Evolutionary conservation across 2,888 invertebrate genomes (phyloP).

Genomic region (Idaea dimidiata): DNA sequence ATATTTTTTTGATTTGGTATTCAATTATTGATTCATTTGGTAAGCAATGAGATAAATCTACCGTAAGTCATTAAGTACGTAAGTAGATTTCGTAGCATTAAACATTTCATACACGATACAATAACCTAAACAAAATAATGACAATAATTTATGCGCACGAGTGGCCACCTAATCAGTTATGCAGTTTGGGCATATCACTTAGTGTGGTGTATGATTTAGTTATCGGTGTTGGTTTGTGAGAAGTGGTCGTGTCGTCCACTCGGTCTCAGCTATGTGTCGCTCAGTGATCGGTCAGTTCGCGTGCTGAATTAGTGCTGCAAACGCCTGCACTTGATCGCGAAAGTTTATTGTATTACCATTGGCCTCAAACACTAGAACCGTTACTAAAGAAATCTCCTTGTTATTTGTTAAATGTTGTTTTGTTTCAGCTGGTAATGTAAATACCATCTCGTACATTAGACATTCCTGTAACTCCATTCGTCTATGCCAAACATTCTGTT

Average conservation of each 20-base stretch:
- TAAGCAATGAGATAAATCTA: no score
- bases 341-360: slow-evolving; percentile 72
- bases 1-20: no score
- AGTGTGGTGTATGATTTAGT: slow-evolving; percentile 48
- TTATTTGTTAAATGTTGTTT: slow-evolving; percentile 49
- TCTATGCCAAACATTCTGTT: slow-evolving; percentile 5
- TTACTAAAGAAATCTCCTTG: slow-evolving; percentile 66
- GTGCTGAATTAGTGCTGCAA: slow-evolving; percentile 54
- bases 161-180: neutral
- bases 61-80: no score
- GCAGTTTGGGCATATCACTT: neutral
- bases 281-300: slow-evolving; percentile 54
- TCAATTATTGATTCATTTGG: no score
- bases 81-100: no score
- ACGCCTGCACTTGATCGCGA: slow-evolving; percentile 74
- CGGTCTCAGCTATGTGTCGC: slow-evolving; percentile 36
- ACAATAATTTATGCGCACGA: slow-evolving; percentile 3
- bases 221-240: slow-evolving; percentile 60
- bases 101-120: no score
- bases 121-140: neutral
- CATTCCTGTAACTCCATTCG: neutral
- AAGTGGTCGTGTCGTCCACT: slow-evolving; percentile 50
- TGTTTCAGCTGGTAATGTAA: slow-evolving; percentile 39
- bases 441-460: slow-evolving; percentile 6
- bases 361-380: slow-evolving; percentile 71